Evolutionary conservation across 2,888 invertebrate species (phyloP), one percentile per base, ranked within the genome.

Genomic region (Caenorhabditis sp.): DNA sequence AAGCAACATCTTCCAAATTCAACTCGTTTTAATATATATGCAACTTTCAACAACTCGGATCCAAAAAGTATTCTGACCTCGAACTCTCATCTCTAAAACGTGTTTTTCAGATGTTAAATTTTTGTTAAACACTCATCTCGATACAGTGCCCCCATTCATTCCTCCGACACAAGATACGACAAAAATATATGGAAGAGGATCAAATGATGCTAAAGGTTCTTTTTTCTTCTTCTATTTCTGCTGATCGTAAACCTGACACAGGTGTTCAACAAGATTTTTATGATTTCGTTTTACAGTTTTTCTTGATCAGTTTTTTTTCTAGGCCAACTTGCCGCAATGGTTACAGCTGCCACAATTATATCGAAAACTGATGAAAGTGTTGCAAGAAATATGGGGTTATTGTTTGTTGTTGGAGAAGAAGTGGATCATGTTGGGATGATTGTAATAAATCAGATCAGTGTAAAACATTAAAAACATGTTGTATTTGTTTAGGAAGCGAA

Each of bases 81-180:
- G n/a, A n/a, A n/a, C n/a, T n/a, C n/a, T n/a, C n/a, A n/a, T 36
- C 14, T 21, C 31, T 3, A 7, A 43, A 56, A 25, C n/a, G 7
- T n/a, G 5, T 36, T 36, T 8, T 64, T 59, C 63, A 82, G 82
- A 67, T 27, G 75, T 80, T 38, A 76, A 74, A 61, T 61, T 86
- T 57, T 67, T 86, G 52, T 76, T 85, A 63, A 86, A 86, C 72
- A 82, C 84, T 21, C 87, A 87, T 73, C 54, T 87, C 67, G 87
- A 87, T 71, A 87, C 87, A 2, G 87, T 87, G 12, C 87, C 87
- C 7, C 86, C 86, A 14, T 87, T 79, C 69, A 78, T 87, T 63
- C 76, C 78, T 17, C 85, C 84, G 23, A 76, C 68, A 25, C 67
- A 75, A 27, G 79, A 77, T n/a, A 80, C 72, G 10, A 70, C 67